Percentiles rank a stretch among this genome's conserved stretches.
These are phyloP conservation scores for Sitophilus oryzae DNA, from an alignment of 1,140 invertebrate species.

Conservation along the genomic window DNA sequence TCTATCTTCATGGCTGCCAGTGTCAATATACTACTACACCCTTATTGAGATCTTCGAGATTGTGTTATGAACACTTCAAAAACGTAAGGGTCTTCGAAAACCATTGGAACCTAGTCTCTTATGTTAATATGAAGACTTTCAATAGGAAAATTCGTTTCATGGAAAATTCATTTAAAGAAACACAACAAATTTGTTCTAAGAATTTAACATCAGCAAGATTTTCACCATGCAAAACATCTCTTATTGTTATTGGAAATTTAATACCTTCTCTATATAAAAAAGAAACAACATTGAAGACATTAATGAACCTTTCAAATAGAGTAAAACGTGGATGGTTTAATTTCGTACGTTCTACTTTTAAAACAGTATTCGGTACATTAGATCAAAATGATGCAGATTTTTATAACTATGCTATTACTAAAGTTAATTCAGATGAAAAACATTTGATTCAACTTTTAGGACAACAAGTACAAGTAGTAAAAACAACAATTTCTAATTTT, in stretches of 20 bases:
- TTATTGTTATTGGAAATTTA: neutral
- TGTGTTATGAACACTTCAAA: too few relatives aligned
- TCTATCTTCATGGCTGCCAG: too few relatives aligned
- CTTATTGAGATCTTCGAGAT: too few relatives aligned
- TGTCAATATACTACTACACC: too few relatives aligned
- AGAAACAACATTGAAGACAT: neutral
- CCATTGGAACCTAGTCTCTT: too few relatives aligned
- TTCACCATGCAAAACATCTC: neutral
- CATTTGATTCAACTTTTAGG: conserved; percentile 21
- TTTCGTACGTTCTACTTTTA: neutral
- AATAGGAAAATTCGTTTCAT: too few relatives aligned
- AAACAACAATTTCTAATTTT: conserved; percentile 27
- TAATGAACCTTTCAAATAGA: neutral
- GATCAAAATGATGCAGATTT: conserved; percentile 7
- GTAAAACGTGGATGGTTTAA: conserved; percentile 3
- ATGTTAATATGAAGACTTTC: too few relatives aligned
- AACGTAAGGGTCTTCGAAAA: too few relatives aligned
- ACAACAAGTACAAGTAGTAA: conserved; percentile 23
- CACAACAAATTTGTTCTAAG: too few relatives aligned
- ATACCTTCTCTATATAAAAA: conserved; percentile 4
- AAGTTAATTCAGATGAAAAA: conserved; percentile 20
- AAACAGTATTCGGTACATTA: conserved; percentile 8
- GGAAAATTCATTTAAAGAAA: too few relatives aligned
- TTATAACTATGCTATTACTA: conserved; percentile 11
- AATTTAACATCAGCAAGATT: too few relatives aligned